phyloP scores from a whole-genome alignment of 2,113 vertebrate species.

The Osmerus mordax region DNA sequence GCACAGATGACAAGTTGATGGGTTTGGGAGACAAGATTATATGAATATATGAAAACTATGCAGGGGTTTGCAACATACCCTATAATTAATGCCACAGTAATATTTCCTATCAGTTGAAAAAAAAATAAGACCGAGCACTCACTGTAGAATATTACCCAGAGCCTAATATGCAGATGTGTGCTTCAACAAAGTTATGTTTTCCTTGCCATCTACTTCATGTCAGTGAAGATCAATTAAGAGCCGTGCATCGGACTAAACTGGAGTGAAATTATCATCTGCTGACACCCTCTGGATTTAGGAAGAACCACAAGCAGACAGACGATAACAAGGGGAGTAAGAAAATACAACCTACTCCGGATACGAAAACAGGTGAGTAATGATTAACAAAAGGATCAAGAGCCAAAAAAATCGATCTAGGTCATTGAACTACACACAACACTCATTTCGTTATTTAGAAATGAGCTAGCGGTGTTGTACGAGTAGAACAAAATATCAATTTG shows the following conservation, averaged over 20 bases:
- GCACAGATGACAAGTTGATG: not conserved
- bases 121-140: no score
- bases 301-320: not conserved
- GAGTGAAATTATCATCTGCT: conserved; percentile 18
- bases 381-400: not conserved
- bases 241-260: not conserved
- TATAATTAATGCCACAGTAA: not conserved
- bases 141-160: no score
- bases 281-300: conserved; percentile 34
- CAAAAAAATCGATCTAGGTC: conserved; percentile 25
- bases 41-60: not conserved
- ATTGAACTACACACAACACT: conserved; percentile 36
- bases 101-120: no score
- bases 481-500: not conserved
- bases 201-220: no score
- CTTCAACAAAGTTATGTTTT: no score
- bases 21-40: not conserved
- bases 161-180: no score
- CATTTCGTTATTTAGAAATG: no score
- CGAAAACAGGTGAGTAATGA: conserved; percentile 20
- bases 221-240: not conserved
- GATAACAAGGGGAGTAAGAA: not conserved
- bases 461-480: no score
- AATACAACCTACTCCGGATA: not conserved
- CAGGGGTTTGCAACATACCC: not conserved